Conservation (phyloP, 2,797 vertebrate genomes). For the Iguana delicatissima region DNA sequence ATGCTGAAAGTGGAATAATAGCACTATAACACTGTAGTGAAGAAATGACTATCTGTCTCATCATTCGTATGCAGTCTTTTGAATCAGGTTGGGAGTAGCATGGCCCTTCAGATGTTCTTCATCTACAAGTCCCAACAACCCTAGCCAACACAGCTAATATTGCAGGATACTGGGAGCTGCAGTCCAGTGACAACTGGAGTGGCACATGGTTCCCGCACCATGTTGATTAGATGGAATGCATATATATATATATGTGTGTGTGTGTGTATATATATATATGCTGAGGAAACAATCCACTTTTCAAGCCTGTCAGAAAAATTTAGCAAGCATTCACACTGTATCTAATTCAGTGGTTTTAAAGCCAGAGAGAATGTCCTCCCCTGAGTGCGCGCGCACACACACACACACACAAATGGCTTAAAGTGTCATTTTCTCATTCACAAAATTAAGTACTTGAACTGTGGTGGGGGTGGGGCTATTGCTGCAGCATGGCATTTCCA, state of each 20-base stretch:
- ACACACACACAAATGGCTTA: conserved; percentile 32
- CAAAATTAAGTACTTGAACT: conserved; percentile 77
- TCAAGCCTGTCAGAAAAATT: conserved; percentile 32
- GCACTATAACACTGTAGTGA: no score
- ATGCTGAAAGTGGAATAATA: no score
- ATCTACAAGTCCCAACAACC: no score
- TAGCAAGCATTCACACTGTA: conserved; percentile 58
- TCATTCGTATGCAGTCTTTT: neutral
- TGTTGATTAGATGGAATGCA: neutral
- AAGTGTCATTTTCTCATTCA: conserved; percentile 76
- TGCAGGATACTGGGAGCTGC: no score
- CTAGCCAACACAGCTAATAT: no score
- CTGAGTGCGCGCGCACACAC: no score
- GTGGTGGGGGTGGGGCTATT: conserved; percentile 61
- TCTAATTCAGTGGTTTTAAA: conserved; percentile 57
- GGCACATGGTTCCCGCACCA: no score
- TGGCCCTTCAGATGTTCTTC: no score
- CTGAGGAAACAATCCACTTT: neutral
- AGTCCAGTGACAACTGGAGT: no score
- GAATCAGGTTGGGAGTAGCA: neutral
- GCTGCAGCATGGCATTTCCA: conserved; percentile 39
- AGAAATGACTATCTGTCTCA: neutral
- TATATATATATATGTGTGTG: no score
- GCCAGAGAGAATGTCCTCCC: conserved; percentile 29
- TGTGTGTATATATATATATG: no score